Evolutionary conservation across 2,888 invertebrate genomes (phyloP), one percentile per base, ranked within the genome.

Genomic region (Phaonia tiefii): DNA sequence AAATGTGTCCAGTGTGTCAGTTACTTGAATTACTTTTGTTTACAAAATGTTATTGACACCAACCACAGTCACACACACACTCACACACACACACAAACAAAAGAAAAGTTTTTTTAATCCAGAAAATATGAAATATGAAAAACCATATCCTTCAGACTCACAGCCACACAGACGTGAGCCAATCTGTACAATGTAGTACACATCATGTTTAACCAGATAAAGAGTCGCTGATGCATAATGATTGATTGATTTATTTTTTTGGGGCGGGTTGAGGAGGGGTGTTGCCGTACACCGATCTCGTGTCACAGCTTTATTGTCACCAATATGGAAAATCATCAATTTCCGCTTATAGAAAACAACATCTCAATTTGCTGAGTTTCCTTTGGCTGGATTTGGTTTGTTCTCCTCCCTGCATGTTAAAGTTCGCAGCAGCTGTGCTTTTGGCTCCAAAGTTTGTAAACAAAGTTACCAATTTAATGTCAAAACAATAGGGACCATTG

Each of bases 271-370:
- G 15, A 39, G 10, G 17, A 20, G n/a, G n/a, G n/a, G n/a, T n/a
- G n/a, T n/a, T n/a, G n/a, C n/a, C n/a, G n/a, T n/a, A n/a, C n/a
- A n/a, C n/a, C 39, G 31, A 37, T 60, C 17, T 37, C 58, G 31
- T 58, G 58, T 60, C 20, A 60, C 39, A 4, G 58, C 58, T 39
- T 17, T 49, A 15, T 72, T 75, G 51, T 42, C 72, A 69, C 46
- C 75, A 73, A 80, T 73, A 76, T 75, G 56, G 69, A 69, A 73
- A 73, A 49, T 76, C 72, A 80, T 80, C 69, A 80, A 75, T 76
- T 70, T 75, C 69, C 69, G 46, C 20, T 69, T 58, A 63, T 69
- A 49, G 58, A n/a, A 76, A 63, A 73, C 56, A 63, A 20, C 46
- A n/a, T n/a, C 31, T 42, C 15, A 72, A 69, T 75, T 72, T 80